phyloP scores from a whole-genome alignment of 2,113 vertebrate genomes.

The Galemys pyrenaicus region DNA sequence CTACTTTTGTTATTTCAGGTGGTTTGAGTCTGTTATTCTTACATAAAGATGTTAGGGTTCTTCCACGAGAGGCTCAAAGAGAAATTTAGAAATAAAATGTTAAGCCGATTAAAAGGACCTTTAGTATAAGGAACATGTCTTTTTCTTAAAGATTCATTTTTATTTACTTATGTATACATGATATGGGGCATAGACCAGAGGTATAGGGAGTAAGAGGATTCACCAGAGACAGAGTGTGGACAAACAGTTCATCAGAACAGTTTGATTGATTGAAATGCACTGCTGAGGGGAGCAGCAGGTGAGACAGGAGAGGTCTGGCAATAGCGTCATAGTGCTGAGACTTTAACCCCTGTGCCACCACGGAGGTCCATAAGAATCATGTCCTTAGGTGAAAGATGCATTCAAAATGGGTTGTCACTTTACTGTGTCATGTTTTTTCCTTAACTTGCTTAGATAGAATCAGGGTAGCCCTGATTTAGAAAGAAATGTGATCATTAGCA shows the following conservation, averaged over 20 bases:
- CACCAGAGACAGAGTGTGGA: too few relatives aligned
- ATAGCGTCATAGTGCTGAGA: too few relatives aligned
- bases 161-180: too few relatives aligned
- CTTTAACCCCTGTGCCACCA: too few relatives aligned
- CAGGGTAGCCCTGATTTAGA: background rate
- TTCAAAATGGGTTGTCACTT: constrained; percentile 36
- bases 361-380: too few relatives aligned
- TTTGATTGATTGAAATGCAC: too few relatives aligned
- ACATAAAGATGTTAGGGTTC: constrained; percentile 76
- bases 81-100: constrained; percentile 80
- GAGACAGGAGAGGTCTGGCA: too few relatives aligned
- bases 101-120: constrained; percentile 72
- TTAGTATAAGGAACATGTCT: constrained; percentile 58
- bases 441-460: background rate
- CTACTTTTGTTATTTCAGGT: constrained; percentile 86
- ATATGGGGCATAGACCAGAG: too few relatives aligned
- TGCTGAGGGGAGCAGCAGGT: too few relatives aligned
- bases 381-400: constrained; percentile 58
- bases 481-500: background rate
- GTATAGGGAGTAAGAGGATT: too few relatives aligned
- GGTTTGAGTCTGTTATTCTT: constrained; percentile 80
- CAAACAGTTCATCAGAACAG: too few relatives aligned
- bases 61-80: constrained; percentile 80
- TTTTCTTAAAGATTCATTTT: too few relatives aligned
- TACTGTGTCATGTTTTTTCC: background rate